These are phyloP conservation scores for Oceanodroma tethys DNA, from an alignment of 2,113 vertebrate species.

Conservation along the genomic window DNA sequence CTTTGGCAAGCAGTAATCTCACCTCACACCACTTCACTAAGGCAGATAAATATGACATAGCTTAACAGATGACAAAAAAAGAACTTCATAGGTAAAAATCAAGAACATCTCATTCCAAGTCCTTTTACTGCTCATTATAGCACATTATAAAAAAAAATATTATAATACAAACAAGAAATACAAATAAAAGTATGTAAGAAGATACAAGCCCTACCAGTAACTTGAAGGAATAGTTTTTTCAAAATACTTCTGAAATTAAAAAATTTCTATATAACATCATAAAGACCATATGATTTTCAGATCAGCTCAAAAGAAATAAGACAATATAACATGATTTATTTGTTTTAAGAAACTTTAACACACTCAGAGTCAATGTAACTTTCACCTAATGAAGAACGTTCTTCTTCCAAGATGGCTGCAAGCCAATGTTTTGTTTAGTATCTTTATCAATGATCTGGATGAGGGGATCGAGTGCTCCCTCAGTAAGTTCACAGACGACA, in stretches of 20 bases:
- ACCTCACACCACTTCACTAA: background rate
- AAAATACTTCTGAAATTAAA: background rate
- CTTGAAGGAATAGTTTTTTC: background rate
- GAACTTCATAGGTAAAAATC: background rate
- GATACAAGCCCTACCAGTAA: background rate
- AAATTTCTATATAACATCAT: background rate
- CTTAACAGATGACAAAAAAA: background rate
- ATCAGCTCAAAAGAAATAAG: background rate
- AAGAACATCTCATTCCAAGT: background rate
- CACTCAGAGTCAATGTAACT: background rate
- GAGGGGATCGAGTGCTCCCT: rapidly evolving
- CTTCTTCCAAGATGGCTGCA: background rate
- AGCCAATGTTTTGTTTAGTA: background rate
- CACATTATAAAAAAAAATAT: background rate
- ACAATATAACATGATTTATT: background rate
- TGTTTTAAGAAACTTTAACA: background rate
- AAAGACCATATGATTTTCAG: background rate
- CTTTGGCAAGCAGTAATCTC: background rate
- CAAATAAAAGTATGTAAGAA: background rate
- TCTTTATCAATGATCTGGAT: background rate
- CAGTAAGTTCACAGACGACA: background rate
- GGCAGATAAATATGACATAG: background rate
- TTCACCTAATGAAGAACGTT: background rate
- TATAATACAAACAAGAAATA: background rate
- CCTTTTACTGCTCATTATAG: background rate